Base-by-base conservation (phyloP, 2,888 invertebrate species). In the Acleris laterana region DNA sequence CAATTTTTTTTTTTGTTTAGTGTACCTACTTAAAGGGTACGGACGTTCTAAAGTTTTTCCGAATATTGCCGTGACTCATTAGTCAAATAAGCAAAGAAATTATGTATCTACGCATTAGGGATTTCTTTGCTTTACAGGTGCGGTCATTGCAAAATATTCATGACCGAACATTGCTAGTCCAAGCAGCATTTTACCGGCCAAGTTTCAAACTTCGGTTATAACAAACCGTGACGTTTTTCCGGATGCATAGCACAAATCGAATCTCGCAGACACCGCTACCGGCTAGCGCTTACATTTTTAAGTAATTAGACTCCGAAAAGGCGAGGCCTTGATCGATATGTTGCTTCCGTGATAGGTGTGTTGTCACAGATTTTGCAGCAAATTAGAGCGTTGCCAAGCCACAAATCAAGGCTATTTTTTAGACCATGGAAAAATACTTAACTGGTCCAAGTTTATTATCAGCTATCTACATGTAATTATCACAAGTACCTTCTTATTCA, bases 221-320 rank as follows among this genome's bases (percentile, higher is more conserved):
- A 71, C 70, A 69, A 80, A 70, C 76, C 76, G 72, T 74, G 73
- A 74, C 70, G 72, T 69, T 77, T 75, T 75, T 72, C 73, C 74
- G 74, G 73, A 73, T 71, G 68, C 67, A 67, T 56, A 70, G 68
- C 53, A 64, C 53, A 64, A 68, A 66, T 70, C 72, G 69, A 70
- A 58, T 53, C 51, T 53, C 49, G 42, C 42, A 3, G 42, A 46
- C n/a, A 46, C 46, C 1, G 46, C 46, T 17, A 17, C 17, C 46
- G 38, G 16, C 46, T n/a, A 46, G 46, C 46, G 17, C 17, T 17
- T 46, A 17, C n/a, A 17, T 49, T 38, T 38, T 38, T 38, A 51
- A 52, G 59, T 64, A 49, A 59, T 52, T 64, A 59, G 48, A 22
- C 63, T 17, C 58, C 53, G 53, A 56, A 57, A 48, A 16, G 22